These are phyloP conservation scores for Polypedilum vanderplanki DNA, from an alignment of 1,140 invertebrate species.

Conservation along the genomic window DNA sequence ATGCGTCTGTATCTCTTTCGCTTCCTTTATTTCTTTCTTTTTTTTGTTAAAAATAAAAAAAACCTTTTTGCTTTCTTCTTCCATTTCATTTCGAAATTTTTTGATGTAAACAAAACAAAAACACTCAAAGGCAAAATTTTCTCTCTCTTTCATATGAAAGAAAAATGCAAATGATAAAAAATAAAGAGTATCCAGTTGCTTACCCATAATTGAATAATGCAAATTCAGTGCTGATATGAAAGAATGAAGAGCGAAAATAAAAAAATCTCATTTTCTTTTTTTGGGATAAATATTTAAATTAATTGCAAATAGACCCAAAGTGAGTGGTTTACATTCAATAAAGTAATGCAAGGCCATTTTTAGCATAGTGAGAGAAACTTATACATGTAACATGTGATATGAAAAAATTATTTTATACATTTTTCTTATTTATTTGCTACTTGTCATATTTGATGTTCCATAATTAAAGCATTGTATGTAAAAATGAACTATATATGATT, in stretches of 20 bases:
- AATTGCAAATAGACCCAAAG: background rate
- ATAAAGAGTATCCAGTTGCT: background rate
- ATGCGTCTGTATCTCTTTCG: background rate
- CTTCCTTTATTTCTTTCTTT: background rate
- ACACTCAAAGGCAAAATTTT: conserved; percentile 6
- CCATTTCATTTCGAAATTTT: background rate
- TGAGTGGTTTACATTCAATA: background rate
- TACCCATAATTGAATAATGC: conserved; percentile 2
- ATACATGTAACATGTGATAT: too few relatives aligned
- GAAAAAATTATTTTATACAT: too few relatives aligned
- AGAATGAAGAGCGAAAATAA: background rate
- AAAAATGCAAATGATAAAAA: conserved; percentile 20
- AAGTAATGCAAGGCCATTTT: background rate
- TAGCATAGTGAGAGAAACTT: background rate
- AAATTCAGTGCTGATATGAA: background rate
- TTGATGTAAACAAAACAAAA: background rate
- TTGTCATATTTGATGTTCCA: too few relatives aligned
- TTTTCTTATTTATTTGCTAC: too few relatives aligned
- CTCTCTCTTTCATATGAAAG: background rate
- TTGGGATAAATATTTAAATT: conserved; percentile 7
- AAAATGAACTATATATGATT: too few relatives aligned
- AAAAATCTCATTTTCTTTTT: background rate
- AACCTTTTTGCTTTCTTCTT: background rate
- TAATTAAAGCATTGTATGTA: too few relatives aligned
- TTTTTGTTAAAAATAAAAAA: background rate